These are phyloP conservation scores for Dallia pectoralis DNA, from an alignment of 2,797 vertebrate genomes.

Conservation along the genomic window DNA sequence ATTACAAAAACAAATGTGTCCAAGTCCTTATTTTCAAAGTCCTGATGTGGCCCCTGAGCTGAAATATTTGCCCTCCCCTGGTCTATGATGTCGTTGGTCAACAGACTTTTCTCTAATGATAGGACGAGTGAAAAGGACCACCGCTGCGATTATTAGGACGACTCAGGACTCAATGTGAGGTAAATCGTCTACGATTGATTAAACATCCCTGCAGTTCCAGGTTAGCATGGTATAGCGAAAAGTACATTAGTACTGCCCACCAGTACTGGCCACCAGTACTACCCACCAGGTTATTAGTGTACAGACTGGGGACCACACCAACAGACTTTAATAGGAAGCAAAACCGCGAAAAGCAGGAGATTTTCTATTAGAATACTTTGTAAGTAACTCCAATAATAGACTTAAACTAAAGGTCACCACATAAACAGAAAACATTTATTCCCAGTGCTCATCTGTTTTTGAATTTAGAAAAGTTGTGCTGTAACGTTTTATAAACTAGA, in stretches of 20 bases:
- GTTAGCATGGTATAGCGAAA: not conserved
- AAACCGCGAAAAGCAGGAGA: slow-evolving; percentile 48
- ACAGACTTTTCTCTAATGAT: not conserved
- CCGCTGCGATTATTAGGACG: not conserved
- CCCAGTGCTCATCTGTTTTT: slow-evolving; percentile 32
- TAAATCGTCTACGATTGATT: not conserved
- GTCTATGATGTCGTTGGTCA: not conserved
- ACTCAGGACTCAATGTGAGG: not conserved
- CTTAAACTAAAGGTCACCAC: slow-evolving; percentile 26
- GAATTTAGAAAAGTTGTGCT: slow-evolving; percentile 57
- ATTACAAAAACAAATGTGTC: too few species aligned
- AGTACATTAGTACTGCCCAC: not conserved
- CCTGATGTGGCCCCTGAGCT: too few species aligned
- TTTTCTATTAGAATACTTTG: slow-evolving; percentile 27
- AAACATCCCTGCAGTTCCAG: not conserved
- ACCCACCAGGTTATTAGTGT: not conserved
- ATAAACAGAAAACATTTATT: slow-evolving; percentile 14
- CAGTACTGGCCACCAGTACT: not conserved
- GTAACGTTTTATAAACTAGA: slow-evolving; percentile 40
- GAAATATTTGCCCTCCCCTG: not conserved
- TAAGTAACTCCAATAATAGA: slow-evolving; percentile 28
- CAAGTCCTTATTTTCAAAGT: too few species aligned
- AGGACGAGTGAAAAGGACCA: not conserved
- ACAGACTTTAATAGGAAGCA: slow-evolving; percentile 18
- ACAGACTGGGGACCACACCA: slow-evolving; percentile 50